Conservation (phyloP, 2,888 invertebrate species). For the Watsonalla binaria region DNA sequence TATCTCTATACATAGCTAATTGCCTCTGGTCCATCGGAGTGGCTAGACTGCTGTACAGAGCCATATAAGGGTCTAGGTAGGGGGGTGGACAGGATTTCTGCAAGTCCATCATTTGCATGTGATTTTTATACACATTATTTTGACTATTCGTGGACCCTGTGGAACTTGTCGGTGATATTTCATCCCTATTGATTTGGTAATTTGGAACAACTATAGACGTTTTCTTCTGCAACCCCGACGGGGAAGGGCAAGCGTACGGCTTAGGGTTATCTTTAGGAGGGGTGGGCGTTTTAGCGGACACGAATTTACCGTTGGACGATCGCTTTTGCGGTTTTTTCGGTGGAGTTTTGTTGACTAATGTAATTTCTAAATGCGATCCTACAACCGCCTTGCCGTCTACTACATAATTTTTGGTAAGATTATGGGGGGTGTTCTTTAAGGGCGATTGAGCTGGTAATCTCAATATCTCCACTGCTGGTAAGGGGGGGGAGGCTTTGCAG, state of each 20-base stretch:
- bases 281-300: conserved; percentile 65
- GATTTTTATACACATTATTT: conserved; percentile 26
- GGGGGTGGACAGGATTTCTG: conserved; percentile 39
- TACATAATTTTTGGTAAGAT: conserved; percentile 65
- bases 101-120: conserved; percentile 37
- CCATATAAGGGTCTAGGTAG: conserved; percentile 65
- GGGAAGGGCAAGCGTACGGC: conserved; percentile 26
- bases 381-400: conserved; percentile 67
- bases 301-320: conserved; percentile 76
- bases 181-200: conserved; percentile 55
- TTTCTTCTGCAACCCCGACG: conserved; percentile 34
- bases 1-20: conserved; percentile 62
- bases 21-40: conserved; percentile 66
- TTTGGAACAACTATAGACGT: conserved; percentile 51
- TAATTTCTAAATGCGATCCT: conserved; percentile 85
- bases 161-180: conserved; percentile 45
- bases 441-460: conserved; percentile 64
- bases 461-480: conserved; percentile 79
- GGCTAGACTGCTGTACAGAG: conserved; percentile 55
- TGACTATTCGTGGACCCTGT: conserved; percentile 38
- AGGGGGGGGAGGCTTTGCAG: conserved; percentile 52
- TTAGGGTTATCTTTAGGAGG: conserved; percentile 54
- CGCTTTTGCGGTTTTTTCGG: conserved; percentile 66
- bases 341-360: conserved; percentile 78
- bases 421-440: conserved; percentile 66